Evolutionary conservation across 2,888 invertebrate species (phyloP).

Genomic region (Incurvaria masculella): DNA sequence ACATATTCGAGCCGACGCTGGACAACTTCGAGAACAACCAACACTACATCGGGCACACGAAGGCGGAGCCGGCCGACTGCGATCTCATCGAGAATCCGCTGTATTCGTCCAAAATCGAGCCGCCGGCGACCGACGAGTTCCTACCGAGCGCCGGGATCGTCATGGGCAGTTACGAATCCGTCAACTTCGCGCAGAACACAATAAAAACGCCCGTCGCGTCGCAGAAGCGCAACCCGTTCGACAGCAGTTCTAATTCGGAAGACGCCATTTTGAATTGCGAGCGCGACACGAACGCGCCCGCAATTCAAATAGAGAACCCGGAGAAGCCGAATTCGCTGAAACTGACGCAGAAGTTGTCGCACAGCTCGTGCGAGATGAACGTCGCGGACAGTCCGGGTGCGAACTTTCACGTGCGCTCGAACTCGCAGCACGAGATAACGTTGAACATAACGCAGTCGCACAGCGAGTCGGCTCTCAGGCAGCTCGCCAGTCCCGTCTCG

Average conservation of each 20-base stretch:
- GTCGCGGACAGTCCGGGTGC: conserved; percentile 19
- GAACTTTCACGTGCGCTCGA: conserved; percentile 46
- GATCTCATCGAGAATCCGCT: conserved; percentile 46
- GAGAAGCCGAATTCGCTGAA: conserved; percentile 51
- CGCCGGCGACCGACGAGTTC: conserved; percentile 40
- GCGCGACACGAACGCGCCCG: conserved; percentile 59
- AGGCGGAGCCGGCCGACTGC: conserved; percentile 37
- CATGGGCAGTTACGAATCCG: conserved; percentile 33
- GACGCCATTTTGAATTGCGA: too few relatives aligned
- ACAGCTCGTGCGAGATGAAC: conserved; percentile 66
- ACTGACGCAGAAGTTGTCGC: conserved; percentile 63
- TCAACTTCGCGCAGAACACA: conserved; percentile 18
- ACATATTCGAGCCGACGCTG: conserved; percentile 47
- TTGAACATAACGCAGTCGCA: conserved; percentile 73
- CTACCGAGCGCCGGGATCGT: conserved; percentile 66
- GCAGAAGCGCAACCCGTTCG: conserved; percentile 40
- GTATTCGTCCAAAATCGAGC: conserved; percentile 48
- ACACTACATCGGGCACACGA: conserved; percentile 41
- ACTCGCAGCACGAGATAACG: conserved; percentile 64
- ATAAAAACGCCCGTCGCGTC: conserved; percentile 36
- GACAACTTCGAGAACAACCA: conserved; percentile 51
- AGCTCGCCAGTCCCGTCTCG: conserved; percentile 66
- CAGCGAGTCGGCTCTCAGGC: conserved; percentile 74
- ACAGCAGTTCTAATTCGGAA: conserved; percentile 15
- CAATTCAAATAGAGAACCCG: conserved; percentile 54